Evolutionary conservation across 53 echinoderm and acorn worm species (phyloP).

Genomic region (Holothuria leucospilota): DNA sequence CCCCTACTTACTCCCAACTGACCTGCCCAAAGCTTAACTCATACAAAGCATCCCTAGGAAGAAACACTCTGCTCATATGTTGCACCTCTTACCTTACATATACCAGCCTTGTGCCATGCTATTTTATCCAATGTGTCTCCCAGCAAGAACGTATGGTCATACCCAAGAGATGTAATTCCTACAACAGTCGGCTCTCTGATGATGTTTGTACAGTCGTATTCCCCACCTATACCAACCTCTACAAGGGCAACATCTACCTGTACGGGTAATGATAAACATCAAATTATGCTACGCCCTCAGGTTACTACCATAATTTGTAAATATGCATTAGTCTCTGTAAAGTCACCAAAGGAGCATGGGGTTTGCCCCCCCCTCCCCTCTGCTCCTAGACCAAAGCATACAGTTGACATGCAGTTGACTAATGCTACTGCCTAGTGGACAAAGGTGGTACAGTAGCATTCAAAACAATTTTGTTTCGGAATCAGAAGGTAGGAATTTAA

Average conservation of each 20-base stretch:
- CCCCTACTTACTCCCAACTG: neutral
- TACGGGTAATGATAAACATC: no score
- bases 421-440: no score
- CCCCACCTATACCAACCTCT: conserved; percentile 95
- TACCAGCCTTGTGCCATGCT: conserved; percentile 99
- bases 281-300: no score
- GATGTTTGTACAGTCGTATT: conserved; percentile 97
- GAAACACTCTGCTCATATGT: neutral
- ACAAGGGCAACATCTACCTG: conserved; percentile 98
- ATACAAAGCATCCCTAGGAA: neutral
- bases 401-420: no score
- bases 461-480: no score
- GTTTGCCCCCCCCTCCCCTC: no score
- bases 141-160: conserved; percentile 80
- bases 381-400: no score
- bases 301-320: no score
- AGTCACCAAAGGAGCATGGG: no score
- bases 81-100: conserved; percentile 77
- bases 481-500: no score
- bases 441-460: no score
- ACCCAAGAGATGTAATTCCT: conserved; percentile 88
- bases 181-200: conserved; percentile 86
- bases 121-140: conserved; percentile 89
- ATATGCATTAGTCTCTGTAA: no score
- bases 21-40: neutral